A percentile compares a stretch with the other conserved stretches of the same genome.
phyloP scores from a whole-genome alignment of 2,797 vertebrate species.

The Setipinna tenuifilis region DNA sequence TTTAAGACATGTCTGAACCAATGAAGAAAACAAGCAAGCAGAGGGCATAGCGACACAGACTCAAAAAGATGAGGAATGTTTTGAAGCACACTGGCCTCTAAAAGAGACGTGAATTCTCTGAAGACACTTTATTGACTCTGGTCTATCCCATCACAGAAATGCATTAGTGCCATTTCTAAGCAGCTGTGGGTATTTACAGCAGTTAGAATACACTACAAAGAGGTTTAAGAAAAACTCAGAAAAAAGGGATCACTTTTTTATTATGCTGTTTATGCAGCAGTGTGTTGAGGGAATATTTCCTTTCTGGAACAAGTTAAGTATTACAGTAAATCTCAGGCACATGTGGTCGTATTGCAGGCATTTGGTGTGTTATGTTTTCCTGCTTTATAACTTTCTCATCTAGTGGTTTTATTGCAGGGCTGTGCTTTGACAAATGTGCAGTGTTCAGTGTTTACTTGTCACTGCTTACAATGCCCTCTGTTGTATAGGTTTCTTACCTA shows the following conservation, averaged over 20 bases:
- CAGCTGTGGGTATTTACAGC: neutral
- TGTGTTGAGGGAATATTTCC: neutral
- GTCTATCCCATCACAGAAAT: neutral
- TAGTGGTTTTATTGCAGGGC: neutral
- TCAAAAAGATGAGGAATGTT: neutral
- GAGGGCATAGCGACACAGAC: neutral
- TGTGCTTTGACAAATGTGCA: neutral
- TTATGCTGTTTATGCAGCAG: neutral
- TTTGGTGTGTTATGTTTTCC: neutral
- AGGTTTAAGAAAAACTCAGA: neutral
- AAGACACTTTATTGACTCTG: neutral
- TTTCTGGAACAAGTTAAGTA: neutral
- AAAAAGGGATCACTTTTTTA: neutral
- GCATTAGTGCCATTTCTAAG: neutral
- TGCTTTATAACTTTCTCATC: neutral
- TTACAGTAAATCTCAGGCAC: neutral
- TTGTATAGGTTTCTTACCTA: no score
- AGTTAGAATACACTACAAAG: neutral
- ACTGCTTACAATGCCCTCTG: no score
- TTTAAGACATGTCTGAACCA: neutral
- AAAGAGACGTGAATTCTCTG: neutral
- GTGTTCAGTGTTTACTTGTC: neutral
- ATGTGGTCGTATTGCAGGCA: neutral
- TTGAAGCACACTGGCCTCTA: neutral
- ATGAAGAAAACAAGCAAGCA: neutral